phyloP scores from a whole-genome alignment of 1,140 invertebrate species.

The Drosophila pectinifera region DNA sequence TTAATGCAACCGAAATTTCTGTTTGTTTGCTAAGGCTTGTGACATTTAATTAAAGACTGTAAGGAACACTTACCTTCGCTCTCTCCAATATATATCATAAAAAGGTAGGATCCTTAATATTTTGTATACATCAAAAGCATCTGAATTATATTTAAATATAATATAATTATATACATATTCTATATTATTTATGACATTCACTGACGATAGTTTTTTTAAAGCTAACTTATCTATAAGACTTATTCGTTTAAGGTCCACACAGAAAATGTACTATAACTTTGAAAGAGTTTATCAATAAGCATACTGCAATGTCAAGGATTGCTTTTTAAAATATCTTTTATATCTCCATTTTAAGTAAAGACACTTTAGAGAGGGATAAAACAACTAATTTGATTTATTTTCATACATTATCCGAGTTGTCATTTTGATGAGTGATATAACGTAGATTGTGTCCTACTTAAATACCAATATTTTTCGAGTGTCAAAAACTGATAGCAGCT shows the following conservation, averaged over 20 bases:
- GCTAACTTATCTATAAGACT: too few relatives aligned
- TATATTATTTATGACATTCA: too few relatives aligned
- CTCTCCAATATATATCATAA: not conserved
- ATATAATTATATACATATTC: too few relatives aligned
- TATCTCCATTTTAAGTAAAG: not conserved
- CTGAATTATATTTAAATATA: not conserved
- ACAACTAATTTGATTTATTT: conserved; percentile 1
- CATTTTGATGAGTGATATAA: conserved; percentile 4
- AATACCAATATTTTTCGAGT: not conserved
- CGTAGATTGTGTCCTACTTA: conserved; percentile 1
- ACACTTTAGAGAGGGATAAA: not conserved
- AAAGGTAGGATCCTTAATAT: not conserved
- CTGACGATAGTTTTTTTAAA: too few relatives aligned
- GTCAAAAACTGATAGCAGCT: not conserved
- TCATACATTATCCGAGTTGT: not conserved
- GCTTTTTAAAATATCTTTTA: not conserved
- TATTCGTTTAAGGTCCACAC: too few relatives aligned
- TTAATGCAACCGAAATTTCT: not conserved
- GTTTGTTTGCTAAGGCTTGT: not conserved
- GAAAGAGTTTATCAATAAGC: not conserved
- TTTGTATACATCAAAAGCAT: not conserved
- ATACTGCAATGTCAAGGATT: too few relatives aligned
- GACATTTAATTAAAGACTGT: conserved; percentile 9
- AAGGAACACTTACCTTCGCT: not conserved
- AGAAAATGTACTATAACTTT: too few relatives aligned